Base-by-base conservation (phyloP, 1,140 invertebrate genomes). In the Platorchestia sp. region DNA sequence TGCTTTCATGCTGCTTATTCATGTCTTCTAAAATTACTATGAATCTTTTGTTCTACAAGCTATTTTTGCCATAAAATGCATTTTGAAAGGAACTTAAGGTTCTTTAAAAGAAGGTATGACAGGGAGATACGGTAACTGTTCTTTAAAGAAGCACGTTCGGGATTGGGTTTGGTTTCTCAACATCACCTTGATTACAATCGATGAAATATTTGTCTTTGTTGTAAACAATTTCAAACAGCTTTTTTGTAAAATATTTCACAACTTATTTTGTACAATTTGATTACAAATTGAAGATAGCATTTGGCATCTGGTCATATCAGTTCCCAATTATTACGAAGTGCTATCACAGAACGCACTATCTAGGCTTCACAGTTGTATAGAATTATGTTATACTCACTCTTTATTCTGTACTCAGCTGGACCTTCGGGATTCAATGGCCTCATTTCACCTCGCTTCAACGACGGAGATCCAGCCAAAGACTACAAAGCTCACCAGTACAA, bases 401-500 rank as follows among this genome's bases (percentile, higher is more conserved):
- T 43, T 89, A 27, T 89, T 36, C 36, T 89, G 87, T 89, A 43
- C 87, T 89, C 87, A 89, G 87, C n/a, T 44, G 87, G 87, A 22
- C 41, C 87, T 89, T 41, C 87, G 5, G 10, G 27, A 0, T 42
- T 10, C 41, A 41, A 41, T 89, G 41, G 41, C 87, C 7, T 89
- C 36, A 7, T 51, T 41, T 6, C 41, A 42, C 41, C 87, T 89
- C 59, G 87, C 5, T 89, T 89, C 14, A 41, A 22, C 10, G 36
- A 5, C 87, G 87, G 41, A 41, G 43, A 89, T 27, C 87, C 87
- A 42, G 87, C 14, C 6, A 93, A 40, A 44, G 40, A 45, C 43
- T 93, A 44, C 91, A 93, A 93, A 44, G 91, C 91, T 44, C 91
- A 93, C 43, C 91, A 93, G 43, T 45, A 93, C 43, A 45, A 44